Conservation (phyloP, 2,113 vertebrate genomes). For the Leptosomus discolor region DNA sequence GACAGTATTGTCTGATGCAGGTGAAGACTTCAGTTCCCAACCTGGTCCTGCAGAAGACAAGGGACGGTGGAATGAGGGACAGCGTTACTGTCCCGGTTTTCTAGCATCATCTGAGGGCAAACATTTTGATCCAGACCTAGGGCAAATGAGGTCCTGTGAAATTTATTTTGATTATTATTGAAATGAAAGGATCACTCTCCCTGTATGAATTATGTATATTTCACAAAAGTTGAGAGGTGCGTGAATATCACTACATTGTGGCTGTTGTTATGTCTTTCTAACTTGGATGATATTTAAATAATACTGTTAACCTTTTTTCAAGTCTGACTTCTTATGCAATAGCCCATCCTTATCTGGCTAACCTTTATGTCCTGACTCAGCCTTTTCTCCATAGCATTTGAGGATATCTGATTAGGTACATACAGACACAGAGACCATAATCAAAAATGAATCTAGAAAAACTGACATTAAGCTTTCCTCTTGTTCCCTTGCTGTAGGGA, state of each 20-base stretch:
- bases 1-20: not conserved
- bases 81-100: not conserved
- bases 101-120: not conserved
- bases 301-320: not conserved
- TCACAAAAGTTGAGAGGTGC: not conserved
- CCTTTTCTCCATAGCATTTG: not conserved
- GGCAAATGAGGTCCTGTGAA: not conserved
- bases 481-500: not conserved
- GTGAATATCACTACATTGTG: not conserved
- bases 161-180: not conserved
- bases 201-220: not conserved
- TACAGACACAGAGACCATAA: not conserved
- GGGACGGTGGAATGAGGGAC: not conserved
- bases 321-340: not conserved
- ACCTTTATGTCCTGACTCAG: not conserved
- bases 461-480: not conserved
- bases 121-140: not conserved
- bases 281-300: constrained; percentile 1
- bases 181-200: not conserved
- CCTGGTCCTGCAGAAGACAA: not conserved
- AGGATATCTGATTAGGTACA: not conserved
- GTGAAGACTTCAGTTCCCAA: not conserved
- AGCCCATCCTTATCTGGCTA: not conserved
- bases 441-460: not conserved
- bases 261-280: not conserved